phyloP scores from a whole-genome alignment of 2,797 vertebrate genomes.

The Tauraco hartlaubi region DNA sequence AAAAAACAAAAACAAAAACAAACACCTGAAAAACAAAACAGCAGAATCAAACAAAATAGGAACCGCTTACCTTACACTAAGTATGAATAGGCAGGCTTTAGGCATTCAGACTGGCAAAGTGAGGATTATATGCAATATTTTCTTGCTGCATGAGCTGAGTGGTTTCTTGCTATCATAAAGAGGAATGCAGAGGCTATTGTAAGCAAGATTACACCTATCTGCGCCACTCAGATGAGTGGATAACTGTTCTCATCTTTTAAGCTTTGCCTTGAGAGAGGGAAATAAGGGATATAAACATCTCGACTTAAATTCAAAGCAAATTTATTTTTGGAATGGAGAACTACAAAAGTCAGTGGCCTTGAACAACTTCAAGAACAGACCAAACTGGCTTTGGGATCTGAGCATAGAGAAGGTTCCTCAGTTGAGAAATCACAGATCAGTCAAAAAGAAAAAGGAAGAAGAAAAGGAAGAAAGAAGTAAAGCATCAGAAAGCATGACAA shows the following conservation, averaged over 20 bases:
- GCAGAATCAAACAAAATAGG: background rate
- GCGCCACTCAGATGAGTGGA: background rate
- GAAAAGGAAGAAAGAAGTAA: background rate
- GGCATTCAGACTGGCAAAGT: background rate
- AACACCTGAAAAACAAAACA: background rate
- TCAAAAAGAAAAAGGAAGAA: background rate
- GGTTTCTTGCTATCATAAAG: background rate
- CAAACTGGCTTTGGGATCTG: background rate
- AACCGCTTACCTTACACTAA: rapidly evolving
- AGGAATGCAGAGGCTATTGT: background rate
- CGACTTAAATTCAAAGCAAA: background rate
- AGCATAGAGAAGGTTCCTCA: background rate
- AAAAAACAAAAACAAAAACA: background rate
- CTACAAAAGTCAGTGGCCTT: background rate
- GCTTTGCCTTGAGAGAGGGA: background rate
- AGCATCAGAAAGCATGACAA: background rate
- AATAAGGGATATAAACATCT: background rate
- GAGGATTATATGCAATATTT: background rate
- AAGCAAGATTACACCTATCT: background rate
- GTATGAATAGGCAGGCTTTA: background rate
- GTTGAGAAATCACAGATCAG: background rate
- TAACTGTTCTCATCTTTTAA: background rate
- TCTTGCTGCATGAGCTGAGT: background rate
- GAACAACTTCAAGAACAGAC: background rate
- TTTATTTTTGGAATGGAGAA: background rate